Percentiles rank a stretch among this genome's conserved stretches.
These are phyloP conservation scores for Xestia c-nigrum DNA, from an alignment of 2,888 invertebrate genomes.

Conservation along the genomic window DNA sequence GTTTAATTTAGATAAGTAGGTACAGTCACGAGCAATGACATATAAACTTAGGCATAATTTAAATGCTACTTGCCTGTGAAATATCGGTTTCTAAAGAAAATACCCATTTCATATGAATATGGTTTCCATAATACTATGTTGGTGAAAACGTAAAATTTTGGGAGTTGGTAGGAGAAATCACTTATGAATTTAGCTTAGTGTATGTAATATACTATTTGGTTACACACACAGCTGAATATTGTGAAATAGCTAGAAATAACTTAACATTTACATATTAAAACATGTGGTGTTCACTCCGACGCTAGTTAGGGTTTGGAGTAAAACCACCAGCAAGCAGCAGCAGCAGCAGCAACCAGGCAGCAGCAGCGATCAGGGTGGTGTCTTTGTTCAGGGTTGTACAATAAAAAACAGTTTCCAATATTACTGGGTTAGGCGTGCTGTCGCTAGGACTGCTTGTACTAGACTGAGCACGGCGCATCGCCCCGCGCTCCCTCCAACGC, in stretches of 20 bases:
- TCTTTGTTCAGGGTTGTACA: too few relatives aligned
- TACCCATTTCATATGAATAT: neutral
- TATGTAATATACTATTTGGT: neutral
- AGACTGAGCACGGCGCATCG: too few relatives aligned
- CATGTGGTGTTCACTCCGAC: too few relatives aligned
- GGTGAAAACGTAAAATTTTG: neutral
- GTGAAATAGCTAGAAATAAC: neutral
- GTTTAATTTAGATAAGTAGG: too few relatives aligned
- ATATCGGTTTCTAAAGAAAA: neutral
- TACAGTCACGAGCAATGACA: neutral
- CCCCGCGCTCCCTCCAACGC: too few relatives aligned
- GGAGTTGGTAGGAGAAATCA: neutral
- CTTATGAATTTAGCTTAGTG: neutral
- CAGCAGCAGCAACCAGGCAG: too few relatives aligned
- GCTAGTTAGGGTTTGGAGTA: too few relatives aligned
- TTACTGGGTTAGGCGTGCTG: too few relatives aligned
- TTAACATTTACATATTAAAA: constrained; percentile 1
- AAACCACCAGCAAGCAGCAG: too few relatives aligned
- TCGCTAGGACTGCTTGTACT: too few relatives aligned
- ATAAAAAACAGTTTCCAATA: too few relatives aligned
- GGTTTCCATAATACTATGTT: neutral
- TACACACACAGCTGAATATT: neutral
- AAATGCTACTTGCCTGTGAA: neutral
- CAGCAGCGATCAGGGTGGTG: too few relatives aligned
- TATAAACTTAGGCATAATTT: neutral